Base-by-base conservation (phyloP, 2,888 invertebrate species). In the Ophion obscuratus region DNA sequence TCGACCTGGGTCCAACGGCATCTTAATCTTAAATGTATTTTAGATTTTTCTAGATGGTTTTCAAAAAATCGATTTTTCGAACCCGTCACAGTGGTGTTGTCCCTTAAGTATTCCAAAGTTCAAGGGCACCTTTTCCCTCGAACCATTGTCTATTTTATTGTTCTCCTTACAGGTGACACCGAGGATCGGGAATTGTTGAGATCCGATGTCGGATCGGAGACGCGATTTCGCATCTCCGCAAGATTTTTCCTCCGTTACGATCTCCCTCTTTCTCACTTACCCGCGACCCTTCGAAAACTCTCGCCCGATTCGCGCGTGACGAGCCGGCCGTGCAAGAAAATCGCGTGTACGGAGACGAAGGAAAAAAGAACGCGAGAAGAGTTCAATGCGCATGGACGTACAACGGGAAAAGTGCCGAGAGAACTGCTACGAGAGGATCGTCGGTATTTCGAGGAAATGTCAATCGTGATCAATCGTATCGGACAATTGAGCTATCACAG, bases 81-180 rank as follows among this genome's bases (percentile, higher is more conserved):
- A n/a, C n/a, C n/a, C n/a, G n/a, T n/a, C n/a, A n/a, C n/a, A n/a
- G n/a, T n/a, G n/a, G n/a, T n/a, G n/a, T n/a, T n/a, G n/a, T n/a
- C n/a, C n/a, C n/a, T n/a, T n/a, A 31, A 31, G 31, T 31, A 31
- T 31, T 31, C 31, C 4, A 31, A 31, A 31, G 40, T 0, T 9
- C 1, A 40, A 7, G 7, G 7, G 9, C 40, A 40, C 9, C 9
- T 7, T 40, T 6, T 7, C 9, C 9, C 1, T 40, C 40, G 7
- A 40, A 7, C 1, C 7, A 47, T 14, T 3, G 14, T 20, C 40
- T 61, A 62, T 40, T 40, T 47, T 14, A 14, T 83, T 79, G 61
- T 68, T 24, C 20, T 68, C 47, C 11, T 82, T 82, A 17, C 85
- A 82, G 85, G 53, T 40, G 71, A 77, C 57, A 62, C 64, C 31